These are phyloP conservation scores for Parus major DNA, from an alignment of 2,113 vertebrate genomes.

Conservation along the genomic window DNA sequence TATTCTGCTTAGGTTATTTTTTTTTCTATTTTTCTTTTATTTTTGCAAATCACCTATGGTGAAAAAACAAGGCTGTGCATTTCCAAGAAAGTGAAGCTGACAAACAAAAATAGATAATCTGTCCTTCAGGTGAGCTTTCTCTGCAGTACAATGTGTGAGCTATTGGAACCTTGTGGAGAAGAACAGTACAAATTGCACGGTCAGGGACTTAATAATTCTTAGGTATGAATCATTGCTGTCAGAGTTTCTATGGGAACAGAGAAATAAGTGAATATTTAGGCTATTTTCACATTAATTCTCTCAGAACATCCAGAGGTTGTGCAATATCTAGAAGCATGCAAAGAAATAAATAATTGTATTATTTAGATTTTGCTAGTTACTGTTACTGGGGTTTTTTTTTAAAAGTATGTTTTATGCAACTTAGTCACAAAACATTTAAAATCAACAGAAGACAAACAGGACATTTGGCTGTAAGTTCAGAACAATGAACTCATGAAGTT, in stretches of 20 bases:
- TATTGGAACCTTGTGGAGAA: not conserved
- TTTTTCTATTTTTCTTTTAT: not conserved
- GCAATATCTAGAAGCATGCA: slow-evolving; percentile 18
- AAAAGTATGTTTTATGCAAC: slow-evolving; percentile 42
- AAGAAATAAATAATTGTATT: slow-evolving; percentile 1
- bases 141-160: not conserved
- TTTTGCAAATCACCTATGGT: not conserved
- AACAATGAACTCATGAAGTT: slow-evolving; percentile 69
- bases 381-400: slow-evolving; percentile 1
- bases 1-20: not conserved
- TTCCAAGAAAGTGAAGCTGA: not conserved
- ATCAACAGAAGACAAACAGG: slow-evolving; percentile 39
- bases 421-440: slow-evolving; percentile 64
- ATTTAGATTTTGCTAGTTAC: slow-evolving; percentile 41
- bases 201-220: slow-evolving; percentile 25
- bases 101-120: not conserved
- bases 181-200: not conserved
- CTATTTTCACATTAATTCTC: slow-evolving; percentile 34
- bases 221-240: slow-evolving; percentile 32
- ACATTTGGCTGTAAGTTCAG: slow-evolving; percentile 57
- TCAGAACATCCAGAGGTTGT: slow-evolving; percentile 20
- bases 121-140: slow-evolving; percentile 10
- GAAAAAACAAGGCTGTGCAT: not conserved
- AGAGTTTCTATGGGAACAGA: slow-evolving; percentile 57
- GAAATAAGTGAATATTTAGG: slow-evolving; percentile 53